These are phyloP conservation scores for Ispidina picta DNA, from an alignment of 2,797 vertebrate genomes.

Conservation along the genomic window DNA sequence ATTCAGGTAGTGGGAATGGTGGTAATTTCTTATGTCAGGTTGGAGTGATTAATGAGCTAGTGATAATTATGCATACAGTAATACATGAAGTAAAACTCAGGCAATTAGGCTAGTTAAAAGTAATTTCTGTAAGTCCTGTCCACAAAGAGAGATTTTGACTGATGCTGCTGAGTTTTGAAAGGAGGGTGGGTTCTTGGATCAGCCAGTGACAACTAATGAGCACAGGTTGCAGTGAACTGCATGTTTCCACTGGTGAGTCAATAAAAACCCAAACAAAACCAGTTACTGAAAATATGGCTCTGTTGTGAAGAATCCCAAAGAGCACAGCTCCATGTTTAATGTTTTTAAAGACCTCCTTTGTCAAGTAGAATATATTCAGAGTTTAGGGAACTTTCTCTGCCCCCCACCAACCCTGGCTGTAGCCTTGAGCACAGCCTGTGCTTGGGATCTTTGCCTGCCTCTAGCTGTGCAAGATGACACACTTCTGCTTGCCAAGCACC, in stretches of 20 bases:
- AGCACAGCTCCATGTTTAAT: not conserved
- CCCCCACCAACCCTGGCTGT: not conserved
- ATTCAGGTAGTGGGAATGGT: not conserved
- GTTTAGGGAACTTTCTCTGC: not conserved
- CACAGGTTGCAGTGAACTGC: not conserved
- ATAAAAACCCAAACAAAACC: not conserved
- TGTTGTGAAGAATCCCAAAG: not conserved
- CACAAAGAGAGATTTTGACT: not conserved
- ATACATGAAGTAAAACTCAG: not conserved
- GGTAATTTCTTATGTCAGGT: not conserved
- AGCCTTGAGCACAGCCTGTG: not conserved
- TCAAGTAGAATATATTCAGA: not conserved
- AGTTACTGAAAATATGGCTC: not conserved
- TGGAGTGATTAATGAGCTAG: not conserved
- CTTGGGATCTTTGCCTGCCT: not conserved
- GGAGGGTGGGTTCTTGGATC: not conserved
- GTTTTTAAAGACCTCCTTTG: not conserved
- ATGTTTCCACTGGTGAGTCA: not conserved
- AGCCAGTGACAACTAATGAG: not conserved
- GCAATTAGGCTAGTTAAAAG: not conserved
- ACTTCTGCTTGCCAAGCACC: constrained; percentile 1
- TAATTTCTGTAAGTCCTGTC: not conserved
- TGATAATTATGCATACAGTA: not conserved
- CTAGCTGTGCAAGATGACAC: constrained; percentile 10
- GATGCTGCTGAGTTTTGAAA: not conserved